Evolutionary conservation across 2,888 invertebrate species (phyloP).

Genomic region (Morinoia aosen): DNA sequence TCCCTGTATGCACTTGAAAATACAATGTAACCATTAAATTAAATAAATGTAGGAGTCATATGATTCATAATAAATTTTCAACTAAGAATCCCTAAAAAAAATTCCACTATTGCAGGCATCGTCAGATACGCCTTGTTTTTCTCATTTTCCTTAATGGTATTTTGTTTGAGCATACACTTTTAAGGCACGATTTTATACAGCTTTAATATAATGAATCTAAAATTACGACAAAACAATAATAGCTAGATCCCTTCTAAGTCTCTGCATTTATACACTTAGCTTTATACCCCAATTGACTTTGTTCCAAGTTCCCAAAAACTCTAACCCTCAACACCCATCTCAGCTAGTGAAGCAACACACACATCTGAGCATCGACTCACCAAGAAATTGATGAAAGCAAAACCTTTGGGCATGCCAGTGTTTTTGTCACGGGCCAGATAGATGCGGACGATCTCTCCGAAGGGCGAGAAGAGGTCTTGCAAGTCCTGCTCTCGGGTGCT

Average conservation of each 20-base stretch:
- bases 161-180: not conserved
- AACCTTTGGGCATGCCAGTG: constrained; percentile 74
- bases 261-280: not conserved
- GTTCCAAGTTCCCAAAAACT: not conserved
- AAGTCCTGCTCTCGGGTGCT: constrained; percentile 93
- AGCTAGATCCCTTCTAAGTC: not conserved
- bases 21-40: too few species aligned
- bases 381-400: constrained; percentile 67
- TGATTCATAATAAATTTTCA: not conserved
- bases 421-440: constrained; percentile 92
- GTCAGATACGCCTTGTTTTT: not conserved
- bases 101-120: too few species aligned
- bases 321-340: too few species aligned
- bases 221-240: not conserved
- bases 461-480: constrained; percentile 93
- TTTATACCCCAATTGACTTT: not conserved
- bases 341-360: not conserved
- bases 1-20: too few species aligned
- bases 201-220: too few species aligned
- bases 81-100: not conserved
- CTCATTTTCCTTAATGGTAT: not conserved
- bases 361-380: constrained; percentile 35
- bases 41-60: too few species aligned
- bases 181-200: not conserved
- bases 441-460: constrained; percentile 93